Evolutionary conservation across 2,888 invertebrate species (phyloP).

Genomic region (Halocaridina rubra): DNA sequence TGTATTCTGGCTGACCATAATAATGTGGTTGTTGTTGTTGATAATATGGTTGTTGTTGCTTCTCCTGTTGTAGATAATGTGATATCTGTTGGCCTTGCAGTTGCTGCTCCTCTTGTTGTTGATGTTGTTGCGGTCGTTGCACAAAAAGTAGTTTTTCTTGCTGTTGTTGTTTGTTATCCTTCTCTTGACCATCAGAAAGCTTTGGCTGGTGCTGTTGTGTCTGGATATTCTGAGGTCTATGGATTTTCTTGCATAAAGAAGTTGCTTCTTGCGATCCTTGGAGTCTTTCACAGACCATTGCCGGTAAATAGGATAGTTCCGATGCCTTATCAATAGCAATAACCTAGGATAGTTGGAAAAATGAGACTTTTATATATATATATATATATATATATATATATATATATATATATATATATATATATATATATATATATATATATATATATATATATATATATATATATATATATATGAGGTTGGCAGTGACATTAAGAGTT

Average conservation of each 20-base stretch:
- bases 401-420: neutral
- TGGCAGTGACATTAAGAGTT: neutral
- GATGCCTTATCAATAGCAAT: neutral
- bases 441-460: neutral
- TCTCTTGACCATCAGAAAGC: too few relatives aligned
- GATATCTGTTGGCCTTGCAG: too few relatives aligned
- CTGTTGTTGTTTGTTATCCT: too few relatives aligned
- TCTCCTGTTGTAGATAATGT: too few relatives aligned
- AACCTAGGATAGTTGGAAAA: neutral
- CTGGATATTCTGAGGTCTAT: too few relatives aligned
- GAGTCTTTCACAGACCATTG: conserved; percentile 5
- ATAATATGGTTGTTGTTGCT: too few relatives aligned
- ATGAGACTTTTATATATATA: neutral
- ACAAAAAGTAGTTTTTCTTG: too few relatives aligned
- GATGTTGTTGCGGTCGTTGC: too few relatives aligned
- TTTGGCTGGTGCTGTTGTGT: too few relatives aligned
- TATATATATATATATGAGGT: neutral
- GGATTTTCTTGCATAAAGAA: neutral
- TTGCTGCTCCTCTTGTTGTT: too few relatives aligned
- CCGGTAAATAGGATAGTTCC: neutral
- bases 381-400: neutral
- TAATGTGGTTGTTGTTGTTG: too few relatives aligned
- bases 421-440: neutral
- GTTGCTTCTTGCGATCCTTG: neutral
- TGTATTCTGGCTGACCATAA: too few relatives aligned